Percentiles rank a stretch among this genome's conserved stretches.
Evolutionary conservation across 2,888 invertebrate genomes (phyloP).

Genomic region (Ormyrus thymus): DNA sequence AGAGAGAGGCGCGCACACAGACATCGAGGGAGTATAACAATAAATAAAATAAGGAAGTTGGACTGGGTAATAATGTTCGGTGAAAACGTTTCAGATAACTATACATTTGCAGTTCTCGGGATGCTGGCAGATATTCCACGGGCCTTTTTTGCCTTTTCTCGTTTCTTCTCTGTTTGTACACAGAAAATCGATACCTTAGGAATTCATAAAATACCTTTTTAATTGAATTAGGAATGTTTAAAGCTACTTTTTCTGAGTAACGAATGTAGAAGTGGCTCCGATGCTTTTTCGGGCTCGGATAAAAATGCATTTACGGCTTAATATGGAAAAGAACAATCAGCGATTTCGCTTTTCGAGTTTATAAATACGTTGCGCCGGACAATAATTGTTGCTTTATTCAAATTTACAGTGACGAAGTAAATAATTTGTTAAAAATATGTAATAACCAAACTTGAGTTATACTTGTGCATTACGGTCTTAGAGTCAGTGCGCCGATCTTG

Average conservation of each 20-base stretch:
- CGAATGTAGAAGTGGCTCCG: not conserved
- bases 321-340: constrained; percentile 7
- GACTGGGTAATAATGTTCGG: constrained; percentile 56
- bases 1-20: constrained; percentile 32
- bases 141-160: not conserved
- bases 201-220: constrained; percentile 54
- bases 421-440: not conserved
- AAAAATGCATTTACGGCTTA: constrained; percentile 26
- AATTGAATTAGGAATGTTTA: constrained; percentile 49
- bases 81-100: constrained; percentile 54
- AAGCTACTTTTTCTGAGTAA: constrained; percentile 34
- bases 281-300: not conserved
- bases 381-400: not conserved
- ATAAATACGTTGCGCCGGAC: no score
- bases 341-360: no score
- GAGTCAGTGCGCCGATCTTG: not conserved
- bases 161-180: constrained; percentile 38
- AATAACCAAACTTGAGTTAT: not conserved
- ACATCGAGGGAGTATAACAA: constrained; percentile 56
- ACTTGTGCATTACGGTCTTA: not conserved
- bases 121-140: constrained; percentile 34
- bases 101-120: constrained; percentile 55
- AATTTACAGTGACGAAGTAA: not conserved
- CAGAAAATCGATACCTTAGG: constrained; percentile 51
- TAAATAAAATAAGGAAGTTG: constrained; percentile 67